Base-by-base conservation (phyloP, 2,113 vertebrate species). In the Zosterops japonicus region DNA sequence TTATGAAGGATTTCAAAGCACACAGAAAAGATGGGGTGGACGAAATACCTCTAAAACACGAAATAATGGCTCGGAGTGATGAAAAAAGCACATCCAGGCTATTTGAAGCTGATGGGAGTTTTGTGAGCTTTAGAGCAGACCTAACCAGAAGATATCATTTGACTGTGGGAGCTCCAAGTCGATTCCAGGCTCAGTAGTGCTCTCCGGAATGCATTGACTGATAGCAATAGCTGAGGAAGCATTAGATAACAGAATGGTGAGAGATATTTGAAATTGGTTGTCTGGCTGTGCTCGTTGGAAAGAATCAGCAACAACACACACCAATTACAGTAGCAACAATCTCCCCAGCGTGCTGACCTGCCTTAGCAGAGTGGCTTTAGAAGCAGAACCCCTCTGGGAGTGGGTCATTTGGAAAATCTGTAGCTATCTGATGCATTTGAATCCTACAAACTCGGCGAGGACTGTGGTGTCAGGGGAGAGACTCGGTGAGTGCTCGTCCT, bases 191-290 rank as follows among this genome's bases (percentile, higher is more conserved):
- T 92, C 65, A 81, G 29, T 27, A 53, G 16, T 55, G 60, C 78
- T 74, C 88, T 46, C 29, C 6, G 83, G 94, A 96, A 75, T 64
- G 64, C 78, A 64, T 10, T 27, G 68, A 31, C 87, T 79, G 74
- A 89, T 85, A 64, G 80, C 68, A 92, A 88, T 74, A 81, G 85
- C 75, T 50, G 75, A 88, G 89, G 87, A 68, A 78, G 67, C 67
- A 57, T 85, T 90, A 46, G 60, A 84, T 94, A 94, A 77, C 75
- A 93, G 86, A 95, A 96, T 64, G 61, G 88, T 56, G 88, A 93
- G 65, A 92, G 71, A 82, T 81, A 39, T 49, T 95, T 95, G 78
- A 78, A 93, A 96, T 94, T 47, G 76, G 33, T 64, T 84, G 77
- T 69, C 59, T 81, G 61, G 52, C 56, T 64, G 52, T 23, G 61